A percentile compares a stretch with the other conserved stretches of the same genome.
Conservation (phyloP, 2,888 invertebrate species). For the Epinotia bilunana region DNA sequence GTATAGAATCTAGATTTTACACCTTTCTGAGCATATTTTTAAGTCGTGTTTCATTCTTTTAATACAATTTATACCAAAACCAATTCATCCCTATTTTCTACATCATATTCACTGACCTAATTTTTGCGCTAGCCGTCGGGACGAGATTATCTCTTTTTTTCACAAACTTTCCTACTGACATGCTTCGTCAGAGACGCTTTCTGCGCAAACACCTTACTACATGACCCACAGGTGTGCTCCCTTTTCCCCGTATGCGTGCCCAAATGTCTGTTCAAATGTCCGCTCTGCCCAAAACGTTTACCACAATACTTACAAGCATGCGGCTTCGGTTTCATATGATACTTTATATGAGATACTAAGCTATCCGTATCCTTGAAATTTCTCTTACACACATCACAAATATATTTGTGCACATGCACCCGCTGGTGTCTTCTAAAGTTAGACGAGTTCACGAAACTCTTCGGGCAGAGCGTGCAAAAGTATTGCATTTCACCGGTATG, state of each 20-base stretch:
- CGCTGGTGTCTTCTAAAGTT: slow-evolving; percentile 5
- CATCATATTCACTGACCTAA: too few species aligned
- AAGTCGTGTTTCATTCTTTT: too few species aligned
- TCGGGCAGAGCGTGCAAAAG: slow-evolving; percentile 11
- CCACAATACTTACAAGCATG: background rate
- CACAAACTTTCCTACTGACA: slow-evolving; percentile 1
- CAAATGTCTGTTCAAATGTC: slow-evolving; percentile 9
- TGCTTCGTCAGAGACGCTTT: background rate
- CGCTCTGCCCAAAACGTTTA: background rate
- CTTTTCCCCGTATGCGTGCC: background rate
- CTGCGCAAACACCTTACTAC: background rate
- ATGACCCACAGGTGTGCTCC: background rate
- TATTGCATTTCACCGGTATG: slow-evolving; percentile 15
- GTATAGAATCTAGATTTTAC: too few species aligned
- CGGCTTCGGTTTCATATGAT: slow-evolving; percentile 6
- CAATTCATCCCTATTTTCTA: too few species aligned
- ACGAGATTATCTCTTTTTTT: background rate
- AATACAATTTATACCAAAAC: too few species aligned
- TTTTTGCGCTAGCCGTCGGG: too few species aligned
- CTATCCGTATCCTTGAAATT: background rate
- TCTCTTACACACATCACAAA: background rate
- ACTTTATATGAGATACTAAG: background rate
- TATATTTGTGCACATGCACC: background rate
- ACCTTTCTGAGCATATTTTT: too few species aligned
- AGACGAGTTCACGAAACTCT: background rate